These are phyloP conservation scores for Bombus ignitus DNA, from an alignment of 1,140 invertebrate species.

Conservation along the genomic window DNA sequence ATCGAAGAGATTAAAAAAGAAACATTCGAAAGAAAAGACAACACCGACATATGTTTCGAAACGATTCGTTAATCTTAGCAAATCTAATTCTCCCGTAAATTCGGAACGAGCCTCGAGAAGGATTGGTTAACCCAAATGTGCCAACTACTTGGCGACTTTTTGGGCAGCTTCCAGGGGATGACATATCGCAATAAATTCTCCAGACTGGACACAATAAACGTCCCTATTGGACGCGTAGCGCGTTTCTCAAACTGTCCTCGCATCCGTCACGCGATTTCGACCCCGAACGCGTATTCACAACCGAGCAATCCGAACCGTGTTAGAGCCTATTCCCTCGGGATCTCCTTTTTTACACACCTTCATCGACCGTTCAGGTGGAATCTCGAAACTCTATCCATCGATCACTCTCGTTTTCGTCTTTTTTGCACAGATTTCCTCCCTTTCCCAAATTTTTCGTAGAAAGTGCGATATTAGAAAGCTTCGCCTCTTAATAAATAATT, in stretches of 20 bases:
- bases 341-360: slow-evolving; percentile 1
- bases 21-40: neutral
- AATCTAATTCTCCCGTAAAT: neutral
- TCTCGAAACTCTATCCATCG: slow-evolving; percentile 1
- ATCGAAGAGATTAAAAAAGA: neutral
- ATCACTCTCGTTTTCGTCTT: slow-evolving; percentile 13
- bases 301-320: neutral
- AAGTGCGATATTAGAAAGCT: too few species aligned
- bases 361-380: neutral
- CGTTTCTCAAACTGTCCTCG: slow-evolving; percentile 34
- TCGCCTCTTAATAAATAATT: too few species aligned
- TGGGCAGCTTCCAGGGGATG: neutral
- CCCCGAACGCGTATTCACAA: slow-evolving; percentile 9
- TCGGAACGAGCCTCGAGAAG: neutral
- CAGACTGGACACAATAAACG: slow-evolving; percentile 22
- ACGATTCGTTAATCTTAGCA: slow-evolving; percentile 1
- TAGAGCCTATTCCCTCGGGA: neutral
- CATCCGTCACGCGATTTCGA: slow-evolving; percentile 27
- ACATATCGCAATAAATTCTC: slow-evolving; percentile 27
- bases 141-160: slow-evolving; percentile 2
- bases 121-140: neutral
- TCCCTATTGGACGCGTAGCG: neutral
- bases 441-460: too few species aligned
- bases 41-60: neutral
- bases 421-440: neutral